Evolutionary conservation across 2,113 vertebrate genomes (phyloP).

Genomic region (Anguilla japonica): DNA sequence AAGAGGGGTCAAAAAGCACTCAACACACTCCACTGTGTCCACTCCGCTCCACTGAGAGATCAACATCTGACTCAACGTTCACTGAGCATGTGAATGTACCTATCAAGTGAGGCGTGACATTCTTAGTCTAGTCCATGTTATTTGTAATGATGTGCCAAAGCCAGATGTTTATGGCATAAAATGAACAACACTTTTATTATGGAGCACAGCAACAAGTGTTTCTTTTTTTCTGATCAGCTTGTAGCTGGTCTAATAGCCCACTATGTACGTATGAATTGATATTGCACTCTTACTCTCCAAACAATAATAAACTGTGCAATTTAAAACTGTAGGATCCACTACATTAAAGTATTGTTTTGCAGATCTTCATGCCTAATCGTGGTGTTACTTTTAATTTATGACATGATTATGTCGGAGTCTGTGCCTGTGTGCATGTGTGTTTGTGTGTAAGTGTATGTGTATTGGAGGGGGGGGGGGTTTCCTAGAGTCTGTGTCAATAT

Average conservation of each 20-base stretch:
- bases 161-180: neutral
- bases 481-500: no score
- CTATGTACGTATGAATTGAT: no score
- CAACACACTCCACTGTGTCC: neutral
- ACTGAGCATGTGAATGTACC: neutral
- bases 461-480: no score
- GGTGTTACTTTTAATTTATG: no score
- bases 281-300: no score
- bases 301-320: neutral
- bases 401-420: neutral
- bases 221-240: no score
- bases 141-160: neutral
- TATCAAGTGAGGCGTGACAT: neutral
- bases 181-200: neutral
- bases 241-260: no score
- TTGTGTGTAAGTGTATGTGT: no score
- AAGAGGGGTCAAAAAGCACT: slow-evolving; percentile 4
- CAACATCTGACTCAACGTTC: neutral
- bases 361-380: no score
- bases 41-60: neutral
- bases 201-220: neutral
- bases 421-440: no score
- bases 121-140: neutral
- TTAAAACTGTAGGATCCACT: no score
- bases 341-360: no score